Evolutionary conservation across 53 echinoderm and acorn worm species (phyloP).

Genomic region (Holothuria scabra): DNA sequence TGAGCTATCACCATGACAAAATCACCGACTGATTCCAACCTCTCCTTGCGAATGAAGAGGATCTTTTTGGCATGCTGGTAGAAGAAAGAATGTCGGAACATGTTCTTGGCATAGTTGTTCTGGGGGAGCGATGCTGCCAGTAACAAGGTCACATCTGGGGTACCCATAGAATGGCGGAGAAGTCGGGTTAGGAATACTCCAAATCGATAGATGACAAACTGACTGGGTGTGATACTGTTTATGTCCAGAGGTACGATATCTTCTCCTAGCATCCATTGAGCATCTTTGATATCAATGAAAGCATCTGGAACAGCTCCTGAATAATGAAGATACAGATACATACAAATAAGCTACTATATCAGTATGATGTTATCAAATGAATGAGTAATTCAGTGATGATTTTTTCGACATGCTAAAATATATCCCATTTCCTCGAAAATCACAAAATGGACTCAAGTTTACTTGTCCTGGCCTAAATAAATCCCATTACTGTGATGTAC

Average conservation of each 20-base stretch:
- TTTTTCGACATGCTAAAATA: too few relatives aligned
- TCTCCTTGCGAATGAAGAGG: constrained; percentile 85
- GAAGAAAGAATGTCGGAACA: constrained; percentile 99
- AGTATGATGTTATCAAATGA: too few relatives aligned
- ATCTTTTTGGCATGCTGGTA: constrained; percentile 96
- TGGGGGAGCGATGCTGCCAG: constrained; percentile 84
- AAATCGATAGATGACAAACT: constrained; percentile 96
- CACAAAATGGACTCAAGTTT: too few relatives aligned
- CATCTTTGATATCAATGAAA: constrained; percentile 98
- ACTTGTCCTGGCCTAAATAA: too few relatives aligned
- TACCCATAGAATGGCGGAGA: constrained; percentile 71
- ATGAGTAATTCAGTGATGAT: too few relatives aligned
- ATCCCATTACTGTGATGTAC: too few relatives aligned
- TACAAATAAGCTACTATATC: neutral
- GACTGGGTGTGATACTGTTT: constrained; percentile 93
- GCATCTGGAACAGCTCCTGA: constrained; percentile 88
- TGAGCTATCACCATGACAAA: constrained; percentile 96
- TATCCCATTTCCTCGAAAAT: too few relatives aligned
- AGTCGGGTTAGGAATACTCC: constrained; percentile 94
- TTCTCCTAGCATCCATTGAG: constrained; percentile 89
- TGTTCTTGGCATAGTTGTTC: constrained; percentile 94
- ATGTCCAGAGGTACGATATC: constrained; percentile 90
- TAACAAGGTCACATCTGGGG: constrained; percentile 93
- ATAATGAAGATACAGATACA: constrained; percentile 9
- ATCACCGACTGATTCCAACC: constrained; percentile 96